These are phyloP conservation scores for Hemitrygon akajei DNA, from an alignment of 2,797 vertebrate genomes.

Conservation along the genomic window DNA sequence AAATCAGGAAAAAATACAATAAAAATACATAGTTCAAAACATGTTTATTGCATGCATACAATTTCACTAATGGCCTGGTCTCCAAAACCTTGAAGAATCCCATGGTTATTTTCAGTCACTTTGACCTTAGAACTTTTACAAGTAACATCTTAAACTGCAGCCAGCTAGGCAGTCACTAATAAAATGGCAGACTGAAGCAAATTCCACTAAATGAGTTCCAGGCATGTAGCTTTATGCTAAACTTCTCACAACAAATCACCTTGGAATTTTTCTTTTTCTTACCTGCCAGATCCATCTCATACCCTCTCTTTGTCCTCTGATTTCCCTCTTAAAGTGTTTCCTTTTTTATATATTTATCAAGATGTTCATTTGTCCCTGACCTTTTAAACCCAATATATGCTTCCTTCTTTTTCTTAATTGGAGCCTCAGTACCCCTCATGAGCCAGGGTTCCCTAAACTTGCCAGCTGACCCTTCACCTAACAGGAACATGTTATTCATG, in stretches of 20 bases:
- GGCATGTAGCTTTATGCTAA: neutral
- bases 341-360: too few species aligned
- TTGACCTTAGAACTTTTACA: neutral
- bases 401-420: too few species aligned
- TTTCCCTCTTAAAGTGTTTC: too few species aligned
- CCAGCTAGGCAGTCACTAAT: neutral
- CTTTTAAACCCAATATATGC: too few species aligned
- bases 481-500: too few species aligned
- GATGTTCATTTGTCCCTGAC: too few species aligned
- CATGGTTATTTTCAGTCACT: neutral
- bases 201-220: neutral
- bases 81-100: neutral
- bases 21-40: neutral
- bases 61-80: neutral
- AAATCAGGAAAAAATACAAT: neutral
- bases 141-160: neutral
- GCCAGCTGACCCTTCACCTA: too few species aligned
- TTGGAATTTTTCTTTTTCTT: too few species aligned
- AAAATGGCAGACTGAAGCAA: constrained; percentile 15
- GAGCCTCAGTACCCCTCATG: too few species aligned
- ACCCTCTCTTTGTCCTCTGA: too few species aligned
- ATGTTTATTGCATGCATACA: constrained; percentile 26
- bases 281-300: too few species aligned
- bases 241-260: neutral
- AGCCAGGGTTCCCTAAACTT: too few species aligned